phyloP scores from a whole-genome alignment of 2,113 vertebrate species.

The Bucco capensis region DNA sequence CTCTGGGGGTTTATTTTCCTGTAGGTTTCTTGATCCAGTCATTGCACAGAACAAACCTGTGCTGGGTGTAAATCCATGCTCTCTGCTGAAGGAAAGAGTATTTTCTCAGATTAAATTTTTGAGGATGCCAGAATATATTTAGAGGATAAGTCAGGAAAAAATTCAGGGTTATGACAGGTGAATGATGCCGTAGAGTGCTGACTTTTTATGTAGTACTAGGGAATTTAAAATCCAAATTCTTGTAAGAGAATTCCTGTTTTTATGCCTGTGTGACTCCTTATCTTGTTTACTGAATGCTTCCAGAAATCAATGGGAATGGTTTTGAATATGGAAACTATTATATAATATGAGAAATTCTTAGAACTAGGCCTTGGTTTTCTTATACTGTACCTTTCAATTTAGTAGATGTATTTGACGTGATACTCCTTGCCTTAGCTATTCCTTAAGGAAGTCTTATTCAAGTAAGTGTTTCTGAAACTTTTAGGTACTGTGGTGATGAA shows the following conservation, averaged over 20 bases:
- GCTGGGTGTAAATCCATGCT: background rate
- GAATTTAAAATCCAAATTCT: background rate
- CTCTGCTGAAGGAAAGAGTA: background rate
- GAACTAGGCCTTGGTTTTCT: background rate
- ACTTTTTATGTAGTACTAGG: background rate
- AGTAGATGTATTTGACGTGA: background rate
- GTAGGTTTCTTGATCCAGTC: background rate
- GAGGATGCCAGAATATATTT: conserved; percentile 11
- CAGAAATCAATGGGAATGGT: background rate
- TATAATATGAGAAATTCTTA: background rate
- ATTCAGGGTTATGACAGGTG: background rate
- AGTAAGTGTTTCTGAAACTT: background rate
- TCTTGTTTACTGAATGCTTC: conserved; percentile 4
- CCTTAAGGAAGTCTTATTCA: background rate
- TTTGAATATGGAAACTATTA: conserved; percentile 17
- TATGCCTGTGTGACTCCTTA: background rate
- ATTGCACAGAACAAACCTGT: background rate
- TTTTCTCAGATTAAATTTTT: background rate
- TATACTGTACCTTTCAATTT: background rate
- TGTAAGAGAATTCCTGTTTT: background rate
- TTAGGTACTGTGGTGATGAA: background rate
- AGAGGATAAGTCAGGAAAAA: conserved; percentile 25
- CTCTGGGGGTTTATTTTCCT: background rate
- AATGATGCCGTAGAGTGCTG: conserved; percentile 7
- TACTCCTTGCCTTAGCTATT: background rate